These are phyloP conservation scores for Vanessa atalanta DNA, from an alignment of 1,140 invertebrate species.

Conservation along the genomic window DNA sequence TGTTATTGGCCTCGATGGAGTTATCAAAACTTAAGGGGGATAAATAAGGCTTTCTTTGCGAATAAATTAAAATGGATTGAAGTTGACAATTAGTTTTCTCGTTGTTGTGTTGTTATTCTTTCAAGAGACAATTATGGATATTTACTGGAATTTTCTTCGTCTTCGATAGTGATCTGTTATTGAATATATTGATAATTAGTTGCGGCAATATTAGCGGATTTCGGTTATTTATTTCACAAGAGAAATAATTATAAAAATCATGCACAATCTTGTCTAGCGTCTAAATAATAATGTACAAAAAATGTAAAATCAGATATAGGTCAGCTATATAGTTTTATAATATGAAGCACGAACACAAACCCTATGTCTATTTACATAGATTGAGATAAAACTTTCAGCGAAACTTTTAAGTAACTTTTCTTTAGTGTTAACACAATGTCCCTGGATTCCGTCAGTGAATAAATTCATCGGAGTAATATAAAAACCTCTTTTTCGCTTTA, in stretches of 20 bases:
- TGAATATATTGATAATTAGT: too few species aligned
- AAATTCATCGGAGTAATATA: constrained; percentile 1
- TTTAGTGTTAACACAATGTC: constrained; percentile 5
- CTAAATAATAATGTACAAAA: too few species aligned
- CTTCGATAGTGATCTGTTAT: too few species aligned
- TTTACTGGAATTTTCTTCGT: too few species aligned
- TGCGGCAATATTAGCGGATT: too few species aligned
- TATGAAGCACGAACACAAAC: too few species aligned
- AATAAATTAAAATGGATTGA: background rate
- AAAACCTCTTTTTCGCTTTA: background rate
- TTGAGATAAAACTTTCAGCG: background rate
- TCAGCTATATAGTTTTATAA: too few species aligned
- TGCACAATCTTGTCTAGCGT: too few species aligned
- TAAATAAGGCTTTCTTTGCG: background rate
- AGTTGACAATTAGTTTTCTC: background rate
- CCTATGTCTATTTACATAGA: background rate
- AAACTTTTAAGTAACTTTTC: constrained; percentile 7
- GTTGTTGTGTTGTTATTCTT: background rate
- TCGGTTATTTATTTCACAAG: too few species aligned
- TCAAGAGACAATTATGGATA: background rate
- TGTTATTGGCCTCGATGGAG: constrained; percentile 20
- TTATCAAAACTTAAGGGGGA: constrained; percentile 11
- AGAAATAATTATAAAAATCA: too few species aligned
- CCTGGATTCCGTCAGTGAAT: background rate
- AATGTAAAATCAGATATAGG: too few species aligned